These are phyloP conservation scores for Sus cebifrons DNA, from an alignment of 2,797 vertebrate genomes.

Conservation along the genomic window DNA sequence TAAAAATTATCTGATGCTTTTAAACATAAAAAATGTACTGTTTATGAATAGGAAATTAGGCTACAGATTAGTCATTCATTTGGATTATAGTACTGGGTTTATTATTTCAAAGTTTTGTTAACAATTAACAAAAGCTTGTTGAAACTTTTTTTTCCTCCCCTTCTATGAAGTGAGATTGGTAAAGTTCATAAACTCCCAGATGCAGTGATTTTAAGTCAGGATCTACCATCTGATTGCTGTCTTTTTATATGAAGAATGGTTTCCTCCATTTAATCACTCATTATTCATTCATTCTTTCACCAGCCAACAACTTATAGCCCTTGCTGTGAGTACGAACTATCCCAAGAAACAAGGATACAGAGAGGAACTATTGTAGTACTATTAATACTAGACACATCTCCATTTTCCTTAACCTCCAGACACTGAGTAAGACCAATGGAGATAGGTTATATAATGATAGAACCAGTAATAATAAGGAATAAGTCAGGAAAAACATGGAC, in stretches of 20 bases:
- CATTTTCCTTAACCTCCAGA: not conserved
- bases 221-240: not conserved
- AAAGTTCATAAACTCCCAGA: not conserved
- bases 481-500: not conserved
- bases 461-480: not conserved
- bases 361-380: not conserved
- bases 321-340: not conserved
- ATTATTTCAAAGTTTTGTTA: not conserved
- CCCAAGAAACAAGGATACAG: not conserved
- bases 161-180: conserved; percentile 13
- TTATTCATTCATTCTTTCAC: not conserved
- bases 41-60: not conserved
- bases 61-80: not conserved
- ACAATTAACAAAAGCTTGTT: not conserved
- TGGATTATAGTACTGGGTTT: not conserved
- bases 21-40: not conserved
- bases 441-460: not conserved
- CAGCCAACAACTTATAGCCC: not conserved
- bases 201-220: not conserved
- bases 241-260: not conserved
- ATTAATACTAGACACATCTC: not conserved
- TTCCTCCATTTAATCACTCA: not conserved
- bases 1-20: not conserved
- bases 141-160: not conserved
- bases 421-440: not conserved